A percentile compares a stretch with the other conserved stretches of the same genome.
These are phyloP conservation scores for Entomobrya multifasciata DNA, from an alignment of 2,888 invertebrate species.

Conservation along the genomic window DNA sequence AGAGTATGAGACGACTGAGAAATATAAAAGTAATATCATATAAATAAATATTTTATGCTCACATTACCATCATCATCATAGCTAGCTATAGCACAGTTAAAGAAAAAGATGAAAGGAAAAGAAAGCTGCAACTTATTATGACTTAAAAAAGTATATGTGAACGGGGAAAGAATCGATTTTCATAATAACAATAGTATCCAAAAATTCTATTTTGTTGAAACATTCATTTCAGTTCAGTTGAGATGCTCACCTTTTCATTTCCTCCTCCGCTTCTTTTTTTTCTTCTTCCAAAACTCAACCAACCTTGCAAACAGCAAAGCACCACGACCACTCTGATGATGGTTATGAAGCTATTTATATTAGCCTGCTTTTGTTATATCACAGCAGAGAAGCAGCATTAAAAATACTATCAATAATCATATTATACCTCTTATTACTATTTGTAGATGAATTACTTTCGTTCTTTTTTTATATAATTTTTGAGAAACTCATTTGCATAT, in stretches of 20 bases:
- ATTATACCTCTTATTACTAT: too few relatives aligned
- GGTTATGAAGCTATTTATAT: background rate
- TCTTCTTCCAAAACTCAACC: background rate
- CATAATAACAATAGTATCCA: slow-evolving; percentile 47
- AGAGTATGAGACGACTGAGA: slow-evolving; percentile 19
- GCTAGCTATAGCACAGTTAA: background rate
- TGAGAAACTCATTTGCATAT: background rate
- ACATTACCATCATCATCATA: background rate
- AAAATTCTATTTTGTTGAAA: too few relatives aligned
- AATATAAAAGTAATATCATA: background rate
- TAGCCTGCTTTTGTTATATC: slow-evolving; percentile 17
- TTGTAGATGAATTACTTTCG: too few relatives aligned
- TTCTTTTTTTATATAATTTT: too few relatives aligned
- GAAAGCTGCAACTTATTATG: background rate
- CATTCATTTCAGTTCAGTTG: slow-evolving; percentile 43
- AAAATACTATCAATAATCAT: too few relatives aligned
- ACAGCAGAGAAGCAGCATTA: background rate
- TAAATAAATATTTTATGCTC: background rate
- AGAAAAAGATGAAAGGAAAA: slow-evolving; percentile 39
- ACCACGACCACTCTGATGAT: background rate
- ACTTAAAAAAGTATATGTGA: slow-evolving; percentile 20
- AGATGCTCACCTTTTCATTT: slow-evolving; percentile 23
- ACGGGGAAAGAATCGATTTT: slow-evolving; percentile 53
- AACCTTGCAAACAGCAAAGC: background rate
- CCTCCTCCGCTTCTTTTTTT: background rate